phyloP scores from a whole-genome alignment of 1,140 invertebrate species.

The Macrobrachium nipponense region DNA sequence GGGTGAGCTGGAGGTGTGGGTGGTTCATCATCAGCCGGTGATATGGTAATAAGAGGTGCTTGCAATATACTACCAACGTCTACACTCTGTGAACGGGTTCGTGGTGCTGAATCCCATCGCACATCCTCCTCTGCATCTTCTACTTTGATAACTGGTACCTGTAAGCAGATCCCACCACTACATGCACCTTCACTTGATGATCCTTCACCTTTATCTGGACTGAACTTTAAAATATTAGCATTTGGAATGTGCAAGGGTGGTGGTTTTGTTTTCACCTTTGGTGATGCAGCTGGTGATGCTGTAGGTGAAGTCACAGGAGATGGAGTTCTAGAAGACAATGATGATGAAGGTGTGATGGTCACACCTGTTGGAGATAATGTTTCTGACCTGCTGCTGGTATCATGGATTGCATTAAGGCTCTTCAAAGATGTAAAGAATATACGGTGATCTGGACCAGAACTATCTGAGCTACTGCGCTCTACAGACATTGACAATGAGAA shows the following conservation, averaged over 20 bases:
- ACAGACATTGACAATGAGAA: conserved; percentile 59
- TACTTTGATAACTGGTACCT: conserved; percentile 59
- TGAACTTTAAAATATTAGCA: conserved; percentile 63
- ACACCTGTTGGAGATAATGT: conserved; percentile 32
- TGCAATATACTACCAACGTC: conserved; percentile 55
- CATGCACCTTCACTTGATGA: conserved; percentile 19
- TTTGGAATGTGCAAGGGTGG: conserved; percentile 63
- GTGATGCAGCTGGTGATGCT: conserved; percentile 60
- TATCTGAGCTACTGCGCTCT: conserved; percentile 60
- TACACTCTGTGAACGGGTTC: conserved; percentile 63
- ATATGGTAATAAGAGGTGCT: conserved; percentile 58
- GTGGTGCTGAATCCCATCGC: conserved; percentile 61
- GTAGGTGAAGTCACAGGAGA: conserved; percentile 54
- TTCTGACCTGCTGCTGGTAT: conserved; percentile 10
- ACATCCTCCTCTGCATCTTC: conserved; percentile 54
- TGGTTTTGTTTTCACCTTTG: conserved; percentile 65
- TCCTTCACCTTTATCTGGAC: conserved; percentile 20
- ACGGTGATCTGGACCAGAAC: conserved; percentile 58
- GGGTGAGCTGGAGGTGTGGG: conserved; percentile 14
- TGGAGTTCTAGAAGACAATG: conserved; percentile 52
- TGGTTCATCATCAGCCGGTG: conserved; percentile 52
- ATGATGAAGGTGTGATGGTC: conserved; percentile 48
- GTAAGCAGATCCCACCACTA: conserved; percentile 14
- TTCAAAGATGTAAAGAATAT: conserved; percentile 51
- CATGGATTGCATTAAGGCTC: conserved; percentile 25